A percentile compares a stretch with the other conserved stretches of the same genome.
phyloP scores from a whole-genome alignment of 2,113 vertebrate genomes.

The Callionymus lyra region DNA sequence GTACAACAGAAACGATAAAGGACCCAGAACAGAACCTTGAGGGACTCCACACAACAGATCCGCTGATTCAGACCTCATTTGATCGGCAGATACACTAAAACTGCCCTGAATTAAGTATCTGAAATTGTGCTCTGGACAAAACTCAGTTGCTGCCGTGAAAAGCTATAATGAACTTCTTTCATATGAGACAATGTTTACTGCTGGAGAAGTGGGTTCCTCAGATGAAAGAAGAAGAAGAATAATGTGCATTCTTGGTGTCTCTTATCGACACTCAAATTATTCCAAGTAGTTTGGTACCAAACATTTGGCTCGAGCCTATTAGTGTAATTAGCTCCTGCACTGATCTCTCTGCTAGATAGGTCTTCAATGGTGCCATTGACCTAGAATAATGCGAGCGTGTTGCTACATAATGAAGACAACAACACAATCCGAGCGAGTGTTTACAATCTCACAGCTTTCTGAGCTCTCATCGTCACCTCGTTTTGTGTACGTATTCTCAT shows the following conservation, averaged over 20 bases:
- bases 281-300: constrained; percentile 29
- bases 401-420: constrained; percentile 27
- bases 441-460: no score
- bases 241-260: constrained; percentile 14
- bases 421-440: constrained; percentile 6
- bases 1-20: no score
- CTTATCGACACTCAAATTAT: constrained; percentile 18
- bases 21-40: no score
- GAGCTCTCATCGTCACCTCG: no score
- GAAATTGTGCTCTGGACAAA: no score
- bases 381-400: constrained; percentile 35
- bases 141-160: no score
- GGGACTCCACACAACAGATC: no score
- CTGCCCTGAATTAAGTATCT: no score
- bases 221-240: constrained; percentile 14
- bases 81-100: no score
- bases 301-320: constrained; percentile 39
- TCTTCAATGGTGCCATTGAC: constrained; percentile 35
- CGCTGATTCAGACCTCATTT: no score
- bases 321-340: constrained; percentile 39
- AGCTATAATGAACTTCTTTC: no score
- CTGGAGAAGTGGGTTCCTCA: constrained; percentile 3
- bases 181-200: neutral
- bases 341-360: constrained; percentile 32
- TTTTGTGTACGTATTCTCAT: no score